Percentiles rank a stretch among this genome's conserved stretches.
Evolutionary conservation across 2,888 invertebrate genomes (phyloP).

Genomic region (Drosophila affinis): DNA sequence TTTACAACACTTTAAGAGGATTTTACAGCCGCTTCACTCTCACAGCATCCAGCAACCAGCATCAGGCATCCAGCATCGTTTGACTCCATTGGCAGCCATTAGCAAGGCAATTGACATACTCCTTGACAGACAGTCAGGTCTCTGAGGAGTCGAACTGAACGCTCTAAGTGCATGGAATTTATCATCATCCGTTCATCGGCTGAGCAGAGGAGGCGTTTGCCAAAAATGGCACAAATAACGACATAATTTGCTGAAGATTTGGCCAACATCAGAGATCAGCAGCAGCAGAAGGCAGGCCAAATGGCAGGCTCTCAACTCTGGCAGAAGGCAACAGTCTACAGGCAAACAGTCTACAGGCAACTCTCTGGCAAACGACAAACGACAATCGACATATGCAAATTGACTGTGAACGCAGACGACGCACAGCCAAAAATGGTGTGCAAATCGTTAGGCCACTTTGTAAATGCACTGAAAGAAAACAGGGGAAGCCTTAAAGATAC

Average conservation of each 20-base stretch:
- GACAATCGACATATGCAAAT: conserved; percentile 65
- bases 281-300: conserved; percentile 8
- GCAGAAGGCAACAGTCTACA: conserved; percentile 13
- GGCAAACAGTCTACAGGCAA: conserved; percentile 12
- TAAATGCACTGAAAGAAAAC: conserved; percentile 24
- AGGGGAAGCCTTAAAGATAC: neutral
- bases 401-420: conserved; percentile 46
- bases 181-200: conserved; percentile 59
- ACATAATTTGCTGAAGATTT: conserved; percentile 79
- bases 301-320: conserved; percentile 29
- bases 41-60: neutral
- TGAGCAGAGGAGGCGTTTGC: conserved; percentile 49
- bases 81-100: conserved; percentile 69
- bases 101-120: conserved; percentile 77
- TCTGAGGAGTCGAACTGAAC: conserved; percentile 39
- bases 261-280: conserved; percentile 47
- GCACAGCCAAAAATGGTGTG: conserved; percentile 67
- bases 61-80: neutral
- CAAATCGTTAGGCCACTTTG: conserved; percentile 69
- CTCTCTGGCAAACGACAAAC: conserved; percentile 8
- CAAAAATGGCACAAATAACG: conserved; percentile 82
- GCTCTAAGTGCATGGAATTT: conserved; percentile 73
- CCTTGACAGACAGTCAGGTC: conserved; percentile 61
- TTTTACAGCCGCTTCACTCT: conserved; percentile 32
- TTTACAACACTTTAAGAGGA: conserved; percentile 74